phyloP scores from a whole-genome alignment of 2,113 vertebrate genomes.

The Phalacrocorax brasilianus region DNA sequence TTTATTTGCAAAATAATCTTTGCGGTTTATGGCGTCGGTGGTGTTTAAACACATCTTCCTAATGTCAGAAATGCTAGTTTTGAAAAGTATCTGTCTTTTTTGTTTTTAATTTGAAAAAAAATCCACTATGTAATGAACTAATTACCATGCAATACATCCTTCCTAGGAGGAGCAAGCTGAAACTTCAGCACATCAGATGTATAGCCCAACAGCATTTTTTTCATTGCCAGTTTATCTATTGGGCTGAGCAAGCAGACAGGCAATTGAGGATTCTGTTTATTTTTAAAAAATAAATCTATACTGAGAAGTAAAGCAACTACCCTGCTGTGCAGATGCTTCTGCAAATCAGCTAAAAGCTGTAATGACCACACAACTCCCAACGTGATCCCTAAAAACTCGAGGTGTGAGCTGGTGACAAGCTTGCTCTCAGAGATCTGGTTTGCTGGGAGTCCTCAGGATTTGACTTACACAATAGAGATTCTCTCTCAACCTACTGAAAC shows the following conservation, averaged over 20 bases:
- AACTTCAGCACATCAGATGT: neutral
- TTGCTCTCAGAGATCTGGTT: neutral
- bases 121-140: neutral
- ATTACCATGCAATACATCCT: accelerated
- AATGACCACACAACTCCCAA: neutral
- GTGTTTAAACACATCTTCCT: neutral
- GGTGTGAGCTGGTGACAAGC: neutral
- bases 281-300: neutral
- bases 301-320: neutral
- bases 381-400: accelerated
- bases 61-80: accelerated
- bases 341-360: neutral
- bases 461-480: neutral
- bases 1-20: neutral
- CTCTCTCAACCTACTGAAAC: neutral
- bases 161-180: neutral
- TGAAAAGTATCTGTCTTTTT: neutral
- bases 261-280: neutral
- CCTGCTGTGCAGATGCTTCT: neutral
- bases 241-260: neutral
- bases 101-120: neutral
- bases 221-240: neutral
- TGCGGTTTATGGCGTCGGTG: accelerated
- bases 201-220: neutral
- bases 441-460: neutral